Evolutionary conservation across 2,113 vertebrate species (phyloP), one percentile per base, ranked within the genome.

Genomic region (Notechis scutatus): DNA sequence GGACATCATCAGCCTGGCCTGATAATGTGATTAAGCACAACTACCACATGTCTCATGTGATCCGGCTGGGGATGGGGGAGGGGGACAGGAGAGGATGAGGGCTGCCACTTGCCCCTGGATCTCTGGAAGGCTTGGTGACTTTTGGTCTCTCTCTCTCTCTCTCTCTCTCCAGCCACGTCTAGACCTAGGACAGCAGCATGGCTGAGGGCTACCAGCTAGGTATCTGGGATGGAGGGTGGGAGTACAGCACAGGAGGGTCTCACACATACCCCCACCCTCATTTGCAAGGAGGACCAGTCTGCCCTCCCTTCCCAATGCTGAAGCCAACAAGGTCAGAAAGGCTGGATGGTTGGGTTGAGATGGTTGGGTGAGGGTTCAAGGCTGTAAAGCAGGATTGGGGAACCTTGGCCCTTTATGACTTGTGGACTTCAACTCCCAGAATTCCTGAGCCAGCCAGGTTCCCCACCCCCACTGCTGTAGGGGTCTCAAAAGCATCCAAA

Each of bases 111-210:
- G 55, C 97, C 98, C 2, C 96, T 95, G 94, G 98, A 96, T 94
- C 95, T 98, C 81, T 98, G 98, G 88, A 24, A 93, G 97, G 97
- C 39, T 92, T 99, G 97, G 96, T 91, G 4, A 97, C 95, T 0
- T 95, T 97, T 94, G 98, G 98, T 97, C 54, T 98, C 98, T 0
- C 96, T 98, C 89, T 39, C 74, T 98, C 89, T 39, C 74, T 97
- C 54, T 98, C 98, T 0, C 96, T 98, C 90, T 98, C 98, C 95
- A 95, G 96, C 92, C 97, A 97, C 96, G 98, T 98, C 97, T 98
- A 97, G 97, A 98, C 98, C 0, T 54, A 93, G 39, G 98, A 98
- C 93, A 97, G 96, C 0, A 45, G 96, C 0, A 87, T 97, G 93
- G 94, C 94, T 74, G 97, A 94, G 55, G 85, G 81, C 34, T 94